phyloP scores from a whole-genome alignment of 1,140 invertebrate genomes.

The Pachyrhynchus sulphureomaculatus region DNA sequence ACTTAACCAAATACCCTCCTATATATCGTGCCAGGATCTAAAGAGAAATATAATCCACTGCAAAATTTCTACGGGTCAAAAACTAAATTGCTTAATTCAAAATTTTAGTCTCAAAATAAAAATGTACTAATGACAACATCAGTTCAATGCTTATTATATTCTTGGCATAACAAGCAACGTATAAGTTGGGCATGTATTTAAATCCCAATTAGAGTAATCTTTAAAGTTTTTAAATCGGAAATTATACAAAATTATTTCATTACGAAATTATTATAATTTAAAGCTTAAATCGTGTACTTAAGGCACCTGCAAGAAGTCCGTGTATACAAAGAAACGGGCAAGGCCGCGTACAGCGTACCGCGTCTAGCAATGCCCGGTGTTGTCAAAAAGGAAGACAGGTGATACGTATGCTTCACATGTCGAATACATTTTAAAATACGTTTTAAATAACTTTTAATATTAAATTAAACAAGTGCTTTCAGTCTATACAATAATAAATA shows the following conservation, averaged over 20 bases:
- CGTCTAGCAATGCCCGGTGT: conserved; percentile 30
- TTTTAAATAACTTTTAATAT: conserved; percentile 28
- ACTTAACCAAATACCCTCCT: no score
- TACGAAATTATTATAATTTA: conserved; percentile 14
- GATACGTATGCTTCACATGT: conserved; percentile 29
- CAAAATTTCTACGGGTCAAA: no score
- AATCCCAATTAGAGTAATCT: background rate
- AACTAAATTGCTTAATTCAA: background rate
- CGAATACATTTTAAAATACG: conserved; percentile 32
- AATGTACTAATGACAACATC: no score
- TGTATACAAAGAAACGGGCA: background rate
- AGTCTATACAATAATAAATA: conserved; percentile 18
- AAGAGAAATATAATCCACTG: no score
- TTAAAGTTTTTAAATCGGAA: background rate
- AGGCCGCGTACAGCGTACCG: conserved; percentile 23
- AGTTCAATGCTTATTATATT: no score
- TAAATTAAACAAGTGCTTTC: conserved; percentile 29
- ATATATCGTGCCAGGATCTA: no score
- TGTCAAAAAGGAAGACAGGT: conserved; percentile 1
- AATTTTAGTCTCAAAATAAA: no score
- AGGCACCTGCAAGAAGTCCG: conserved; percentile 1
- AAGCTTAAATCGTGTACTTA: conserved; percentile 10
- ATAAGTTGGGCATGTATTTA: background rate
- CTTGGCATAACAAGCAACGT: no score
- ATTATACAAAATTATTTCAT: conserved; percentile 14